Percentiles rank a stretch among this genome's conserved stretches.
Conservation (phyloP, 2,797 vertebrate genomes). For the Microchirus variegatus region DNA sequence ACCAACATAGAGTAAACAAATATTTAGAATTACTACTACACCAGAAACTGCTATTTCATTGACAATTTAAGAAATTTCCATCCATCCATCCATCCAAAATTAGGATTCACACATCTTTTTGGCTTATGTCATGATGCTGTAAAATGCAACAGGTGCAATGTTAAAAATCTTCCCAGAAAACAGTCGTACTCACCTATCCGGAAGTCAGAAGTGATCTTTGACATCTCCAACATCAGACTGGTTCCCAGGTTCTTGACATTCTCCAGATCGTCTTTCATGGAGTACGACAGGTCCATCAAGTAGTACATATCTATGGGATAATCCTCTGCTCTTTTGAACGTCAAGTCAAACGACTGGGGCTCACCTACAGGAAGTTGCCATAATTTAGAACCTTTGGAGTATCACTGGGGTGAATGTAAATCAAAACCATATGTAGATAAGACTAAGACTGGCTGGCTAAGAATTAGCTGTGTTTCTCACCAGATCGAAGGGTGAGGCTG, state of each 20-base stretch:
- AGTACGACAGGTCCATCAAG: constrained; percentile 98
- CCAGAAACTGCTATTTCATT: too few relatives aligned
- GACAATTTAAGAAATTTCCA: too few relatives aligned
- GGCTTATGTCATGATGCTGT: too few relatives aligned
- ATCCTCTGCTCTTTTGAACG: constrained; percentile 96
- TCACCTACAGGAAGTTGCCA: constrained; percentile 80
- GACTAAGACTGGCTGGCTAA: background rate
- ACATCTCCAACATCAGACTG: constrained; percentile 91
- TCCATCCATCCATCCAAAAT: too few relatives aligned
- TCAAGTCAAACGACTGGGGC: constrained; percentile 89
- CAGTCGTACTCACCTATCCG: constrained; percentile 86
- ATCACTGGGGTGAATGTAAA: background rate
- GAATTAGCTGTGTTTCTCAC: constrained; percentile 68
- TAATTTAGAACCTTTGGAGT: background rate
- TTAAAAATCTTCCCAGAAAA: too few relatives aligned
- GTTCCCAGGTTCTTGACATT: constrained; percentile 98
- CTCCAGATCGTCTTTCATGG: constrained; percentile 98
- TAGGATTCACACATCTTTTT: too few relatives aligned
- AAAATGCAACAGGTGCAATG: too few relatives aligned
- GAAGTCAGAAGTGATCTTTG: constrained; percentile 94
- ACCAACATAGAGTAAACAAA: too few relatives aligned
- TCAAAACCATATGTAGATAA: background rate
- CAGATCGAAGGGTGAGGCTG: constrained; percentile 87
- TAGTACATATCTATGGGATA: constrained; percentile 99
- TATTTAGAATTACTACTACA: too few relatives aligned